Percentiles rank a stretch among this genome's conserved stretches.
These are phyloP conservation scores for Dolichopus griseipennis DNA, from an alignment of 2,888 invertebrate genomes.

Conservation along the genomic window DNA sequence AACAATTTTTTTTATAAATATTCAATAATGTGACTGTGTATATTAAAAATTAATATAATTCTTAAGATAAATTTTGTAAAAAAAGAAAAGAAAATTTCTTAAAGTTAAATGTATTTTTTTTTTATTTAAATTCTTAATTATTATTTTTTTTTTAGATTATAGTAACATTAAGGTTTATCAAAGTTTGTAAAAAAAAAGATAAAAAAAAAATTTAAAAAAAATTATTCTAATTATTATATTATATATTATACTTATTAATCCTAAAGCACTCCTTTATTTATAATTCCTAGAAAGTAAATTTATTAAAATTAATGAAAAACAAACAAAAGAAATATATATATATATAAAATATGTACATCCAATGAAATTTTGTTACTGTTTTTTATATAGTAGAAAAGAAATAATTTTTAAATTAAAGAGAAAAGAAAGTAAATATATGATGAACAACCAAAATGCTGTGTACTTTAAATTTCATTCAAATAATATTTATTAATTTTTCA, in stretches of 20 bases:
- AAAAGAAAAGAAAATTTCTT: background rate
- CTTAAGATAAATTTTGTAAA: background rate
- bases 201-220: background rate
- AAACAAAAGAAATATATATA: too few relatives aligned
- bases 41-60: background rate
- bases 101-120: background rate
- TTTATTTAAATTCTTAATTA: background rate
- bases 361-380: slow-evolving; percentile 1
- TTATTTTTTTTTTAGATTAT: background rate
- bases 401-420: background rate
- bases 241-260: slow-evolving; percentile 4
- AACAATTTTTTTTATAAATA: background rate
- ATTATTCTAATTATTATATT: background rate
- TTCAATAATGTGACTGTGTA: slow-evolving; percentile 6
- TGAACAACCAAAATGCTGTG: background rate
- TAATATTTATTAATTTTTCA: too few relatives aligned
- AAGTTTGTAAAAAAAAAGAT: background rate
- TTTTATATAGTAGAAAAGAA: background rate
- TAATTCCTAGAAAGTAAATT: background rate
- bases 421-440: background rate
- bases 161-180: background rate
- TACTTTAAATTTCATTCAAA: background rate
- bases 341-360: background rate
- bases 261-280: slow-evolving; percentile 4
- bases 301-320: background rate